These are phyloP conservation scores for Oryzias celebensis DNA, from an alignment of 2,113 vertebrate genomes.

Conservation along the genomic window DNA sequence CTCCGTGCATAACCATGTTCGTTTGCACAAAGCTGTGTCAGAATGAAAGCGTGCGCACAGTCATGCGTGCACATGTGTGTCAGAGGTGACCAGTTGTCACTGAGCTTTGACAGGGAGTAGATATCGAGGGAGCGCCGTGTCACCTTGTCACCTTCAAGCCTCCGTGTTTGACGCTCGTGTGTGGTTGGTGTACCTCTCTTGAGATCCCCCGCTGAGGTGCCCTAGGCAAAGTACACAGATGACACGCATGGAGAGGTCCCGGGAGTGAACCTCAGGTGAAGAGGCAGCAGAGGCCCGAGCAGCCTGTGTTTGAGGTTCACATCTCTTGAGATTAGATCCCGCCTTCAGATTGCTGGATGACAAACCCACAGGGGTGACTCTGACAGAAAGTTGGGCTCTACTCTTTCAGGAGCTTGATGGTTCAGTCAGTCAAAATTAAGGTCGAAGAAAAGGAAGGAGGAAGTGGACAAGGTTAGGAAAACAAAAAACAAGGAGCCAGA, in stretches of 20 bases:
- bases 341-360: constrained; percentile 26
- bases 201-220: constrained; percentile 38
- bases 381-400: constrained; percentile 35
- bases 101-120: constrained; percentile 57
- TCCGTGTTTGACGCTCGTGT: constrained; percentile 24
- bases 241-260: constrained; percentile 53
- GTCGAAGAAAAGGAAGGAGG: constrained; percentile 10
- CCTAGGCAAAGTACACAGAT: constrained; percentile 45
- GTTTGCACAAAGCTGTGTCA: constrained; percentile 16
- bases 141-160: constrained; percentile 63
- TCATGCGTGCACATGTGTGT: constrained; percentile 5
- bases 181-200: constrained; percentile 34
- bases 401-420: constrained; percentile 34
- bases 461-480: constrained; percentile 4
- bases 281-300: constrained; percentile 11
- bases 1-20: constrained; percentile 8
- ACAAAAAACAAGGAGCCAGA: not conserved
- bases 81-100: constrained; percentile 61
- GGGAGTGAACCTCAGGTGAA: constrained; percentile 60
- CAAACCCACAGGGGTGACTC: constrained; percentile 15
- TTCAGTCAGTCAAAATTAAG: constrained; percentile 47
- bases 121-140: constrained; percentile 58
- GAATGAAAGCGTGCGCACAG: constrained; percentile 7
- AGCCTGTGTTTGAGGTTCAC: constrained; percentile 50
- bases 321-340: constrained; percentile 43